Conservation (phyloP, 2,797 vertebrate species). For the Saxicola maurus region DNA sequence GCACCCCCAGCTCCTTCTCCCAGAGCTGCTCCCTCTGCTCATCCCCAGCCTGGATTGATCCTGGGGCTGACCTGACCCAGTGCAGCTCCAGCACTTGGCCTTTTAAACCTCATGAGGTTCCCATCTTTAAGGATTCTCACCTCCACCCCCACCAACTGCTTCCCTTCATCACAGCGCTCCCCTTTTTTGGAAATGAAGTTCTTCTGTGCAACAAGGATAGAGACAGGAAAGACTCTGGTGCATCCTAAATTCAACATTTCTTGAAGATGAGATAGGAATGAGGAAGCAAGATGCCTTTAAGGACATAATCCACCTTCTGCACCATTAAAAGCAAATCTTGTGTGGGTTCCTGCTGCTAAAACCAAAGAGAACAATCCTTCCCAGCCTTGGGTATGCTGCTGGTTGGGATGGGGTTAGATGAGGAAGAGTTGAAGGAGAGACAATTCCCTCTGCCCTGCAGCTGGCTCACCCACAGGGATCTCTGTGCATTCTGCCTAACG, state of each 20-base stretch:
- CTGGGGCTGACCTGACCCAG: fast-evolving
- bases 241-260: neutral
- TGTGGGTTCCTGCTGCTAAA: neutral
- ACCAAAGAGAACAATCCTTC: neutral
- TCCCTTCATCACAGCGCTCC: neutral
- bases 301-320: neutral
- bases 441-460: fast-evolving
- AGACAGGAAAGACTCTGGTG: neutral
- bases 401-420: neutral
- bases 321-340: neutral
- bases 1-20: neutral
- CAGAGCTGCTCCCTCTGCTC: neutral
- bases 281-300: neutral
- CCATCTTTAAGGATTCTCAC: neutral
- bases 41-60: neutral
- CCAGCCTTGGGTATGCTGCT: fast-evolving
- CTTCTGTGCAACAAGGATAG: neutral
- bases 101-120: neutral
- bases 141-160: neutral
- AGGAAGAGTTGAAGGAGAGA: neutral
- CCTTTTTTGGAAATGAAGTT: neutral
- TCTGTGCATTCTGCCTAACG: neutral
- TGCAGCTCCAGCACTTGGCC: neutral
- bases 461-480: fast-evolving
- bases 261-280: neutral